Evolutionary conservation across 2,113 vertebrate genomes (phyloP), one percentile per base, ranked within the genome.

Genomic region (Clarias magur): DNA sequence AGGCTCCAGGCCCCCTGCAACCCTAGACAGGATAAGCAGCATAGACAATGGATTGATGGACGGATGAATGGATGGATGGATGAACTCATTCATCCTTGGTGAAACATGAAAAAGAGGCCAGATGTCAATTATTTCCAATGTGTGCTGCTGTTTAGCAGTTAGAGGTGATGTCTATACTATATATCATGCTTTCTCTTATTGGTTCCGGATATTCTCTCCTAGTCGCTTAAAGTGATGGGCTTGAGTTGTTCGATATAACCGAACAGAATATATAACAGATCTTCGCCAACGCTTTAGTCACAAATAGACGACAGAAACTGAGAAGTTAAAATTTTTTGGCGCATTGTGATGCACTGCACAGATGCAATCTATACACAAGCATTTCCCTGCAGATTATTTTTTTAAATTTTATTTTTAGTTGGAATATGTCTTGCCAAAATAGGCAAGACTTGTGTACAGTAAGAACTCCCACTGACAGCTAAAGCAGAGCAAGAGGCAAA

Each of bases 351-450:
- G 72, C 38, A 75, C 42, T 53, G 42, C 73, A 54, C 7, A 6
- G 23, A n/a, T 76, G 23, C 73, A 76, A 76, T 54, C 53, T 76
- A 76, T 54, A 53, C 12, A 76, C 73, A 76, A 75, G 48, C 48
- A 53, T 59, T 80, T 57, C 27, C 78, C 78, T 34, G 54, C n/a
- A 30, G 75, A 79, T 48, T 48, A 42, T 21, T 73, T 48, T 75
- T n/a, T 54, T 76, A 11, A 34, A 38, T 75, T 54, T 76, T 78
- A 54, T 75, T 76, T 76, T 76, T 53, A 78, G 30, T 25, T 54
- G 25, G 53, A 78, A 56, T 80, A 80, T 4, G 8, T 19, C 54
- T 57, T 30, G 54, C 78, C 78, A 80, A 12, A 30, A 57, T 59
- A 80, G 78, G 78, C 54, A 80, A 80, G 56, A 30, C 56, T 27